A percentile compares a stretch with the other conserved stretches of the same genome.
Evolutionary conservation across 2,888 invertebrate genomes (phyloP).

Genomic region (Erpobdella octoculata): DNA sequence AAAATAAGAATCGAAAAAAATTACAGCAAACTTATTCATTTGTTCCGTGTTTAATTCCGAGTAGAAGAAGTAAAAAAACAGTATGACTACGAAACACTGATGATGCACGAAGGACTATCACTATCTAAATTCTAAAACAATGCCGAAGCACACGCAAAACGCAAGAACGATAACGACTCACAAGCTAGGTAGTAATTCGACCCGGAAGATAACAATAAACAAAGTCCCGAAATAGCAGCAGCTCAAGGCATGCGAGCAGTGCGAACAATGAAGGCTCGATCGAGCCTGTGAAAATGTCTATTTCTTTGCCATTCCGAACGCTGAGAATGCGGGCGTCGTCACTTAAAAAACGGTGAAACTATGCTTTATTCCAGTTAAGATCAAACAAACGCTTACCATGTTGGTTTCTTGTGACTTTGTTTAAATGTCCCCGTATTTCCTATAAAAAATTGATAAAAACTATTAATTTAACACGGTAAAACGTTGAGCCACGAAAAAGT

Average conservation of each 20-base stretch:
- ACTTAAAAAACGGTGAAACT: neutral
- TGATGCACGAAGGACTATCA: neutral
- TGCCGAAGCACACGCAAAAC: neutral
- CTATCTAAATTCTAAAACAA: too few relatives aligned
- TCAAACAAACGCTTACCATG: neutral
- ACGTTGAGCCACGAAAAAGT: neutral
- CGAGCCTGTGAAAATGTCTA: too few relatives aligned
- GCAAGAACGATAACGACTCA: neutral
- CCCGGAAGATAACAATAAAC: constrained; percentile 12
- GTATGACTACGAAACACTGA: neutral
- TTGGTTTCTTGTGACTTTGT: too few relatives aligned
- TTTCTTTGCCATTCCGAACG: too few relatives aligned
- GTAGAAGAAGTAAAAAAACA: neutral
- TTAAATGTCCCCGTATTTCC: too few relatives aligned
- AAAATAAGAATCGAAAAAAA: too few relatives aligned
- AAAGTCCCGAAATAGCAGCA: constrained; percentile 4
- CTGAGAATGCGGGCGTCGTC: too few relatives aligned
- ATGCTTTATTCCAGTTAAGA: neutral
- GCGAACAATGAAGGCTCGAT: constrained; percentile 6
- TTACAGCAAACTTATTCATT: constrained; percentile 3
- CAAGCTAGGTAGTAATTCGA: constrained; percentile 3
- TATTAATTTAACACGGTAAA: neutral
- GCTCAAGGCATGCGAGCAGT: neutral
- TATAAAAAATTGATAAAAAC: neutral
- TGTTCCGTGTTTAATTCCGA: neutral